Base-by-base conservation (phyloP, 2,888 invertebrate species). In the Acrobeloides nanus region DNA sequence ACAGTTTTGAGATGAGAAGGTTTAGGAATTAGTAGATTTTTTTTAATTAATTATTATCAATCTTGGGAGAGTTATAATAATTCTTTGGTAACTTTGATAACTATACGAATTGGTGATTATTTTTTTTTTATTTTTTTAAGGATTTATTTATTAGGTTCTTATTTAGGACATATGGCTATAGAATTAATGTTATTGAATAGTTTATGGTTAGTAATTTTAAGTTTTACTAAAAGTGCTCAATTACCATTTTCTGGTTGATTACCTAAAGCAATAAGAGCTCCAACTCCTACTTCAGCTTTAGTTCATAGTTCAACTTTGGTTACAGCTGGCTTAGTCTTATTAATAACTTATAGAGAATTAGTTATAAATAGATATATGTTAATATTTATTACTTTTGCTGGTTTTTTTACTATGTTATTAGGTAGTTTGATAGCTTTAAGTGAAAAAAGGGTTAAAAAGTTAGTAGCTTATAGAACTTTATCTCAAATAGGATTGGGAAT, bases 261-360 rank as follows among this genome's bases (percentile, higher is more conserved):
- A 39, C 85, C 85, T 0, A 82, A 82, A 0, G 84, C 84, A 33
- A 85, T 85, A 75, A 83, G 84, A 0, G 84, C 84, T 37, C 85
- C 84, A 27, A 85, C 84, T 0, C 84, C 84, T 7, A 82, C 84
- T 47, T 84, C 83, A 12, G 80, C 84, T 52, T 80, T 84, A 76
- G 84, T 83, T 59, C 84, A 85, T 80, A 85, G 84, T 55, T 84
- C 84, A 4, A 85, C 84, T 55, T 80, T 85, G 74, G 84, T 85
- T 0, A 85, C 84, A 10, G 84, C 84, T 0, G 84, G 84, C 0
- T 79, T 84, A 40, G 54, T 65, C 60, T 57, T 63, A 44, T 55
- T 63, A 46, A 59, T 63, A 42, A 63, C 61, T 55, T 63, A 55
- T 59, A 55, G 45, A 46, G 51, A 51, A 53, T 39, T 84, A 1